Evolutionary conservation across 2,113 vertebrate species (phyloP), one percentile per base, ranked within the genome.

Genomic region (Rhizomys pruinosus): DNA sequence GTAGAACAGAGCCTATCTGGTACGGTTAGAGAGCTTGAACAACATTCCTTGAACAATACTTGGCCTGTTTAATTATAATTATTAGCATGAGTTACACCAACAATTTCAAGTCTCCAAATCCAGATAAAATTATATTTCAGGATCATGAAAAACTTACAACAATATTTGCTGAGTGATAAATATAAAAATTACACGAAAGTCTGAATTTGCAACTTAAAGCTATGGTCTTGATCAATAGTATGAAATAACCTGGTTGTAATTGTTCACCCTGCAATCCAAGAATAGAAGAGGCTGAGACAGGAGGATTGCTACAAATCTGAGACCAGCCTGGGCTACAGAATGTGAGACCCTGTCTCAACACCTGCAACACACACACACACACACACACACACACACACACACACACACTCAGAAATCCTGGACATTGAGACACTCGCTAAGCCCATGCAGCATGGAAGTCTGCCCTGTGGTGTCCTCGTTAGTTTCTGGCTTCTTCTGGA

Each of bases 61-160:
- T 52, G 73, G 3, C 27, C 23, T 72, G 32, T 10, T 74, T 84
- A 59, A 87, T 87, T 76, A 61, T 66, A 57, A 71, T 89, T 81
- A 90, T 87, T 47, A 85, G 20, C 52, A 91, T 68, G 88, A 85
- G 76, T 71, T 76, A 47, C 3, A 85, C 78, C 76, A 85, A 19
- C 66, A 37, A 81, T 44, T 86, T 95, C 27, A 85, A 71, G 10
- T 76, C 19, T 86, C 39, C 7, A 73, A 55, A 81, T 66, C 6
- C 32, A 94, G 66, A 76, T 78, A n/a, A 77, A 89, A 78, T 52
- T 80, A 89, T 73, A 63, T 39, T 73, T 64, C 3, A 71, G 61
- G 44, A 29, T 42, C 64, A 80, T 44, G 34, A 94, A 25, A 2
- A 71, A 76, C 25, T 76, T 66, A 37, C 7, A 85, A 44, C 87